Conservation (phyloP, 2,113 vertebrate genomes). For the Budorcas taxicolor region DNA sequence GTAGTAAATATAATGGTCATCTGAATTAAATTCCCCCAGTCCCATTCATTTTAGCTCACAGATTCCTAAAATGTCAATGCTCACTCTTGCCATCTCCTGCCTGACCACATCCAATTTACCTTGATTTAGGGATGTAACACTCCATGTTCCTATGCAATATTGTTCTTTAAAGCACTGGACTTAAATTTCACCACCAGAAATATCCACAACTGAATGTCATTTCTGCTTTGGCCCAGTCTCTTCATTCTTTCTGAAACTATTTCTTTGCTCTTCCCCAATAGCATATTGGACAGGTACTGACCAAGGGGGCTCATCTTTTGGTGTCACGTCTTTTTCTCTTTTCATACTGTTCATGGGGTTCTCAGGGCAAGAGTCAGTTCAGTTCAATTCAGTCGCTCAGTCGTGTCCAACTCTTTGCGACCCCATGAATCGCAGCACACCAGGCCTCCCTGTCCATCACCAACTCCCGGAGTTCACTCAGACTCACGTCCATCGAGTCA, state of each 20-base stretch:
- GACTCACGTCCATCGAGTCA: too few relatives aligned
- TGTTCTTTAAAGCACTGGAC: neutral
- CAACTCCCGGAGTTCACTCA: too few relatives aligned
- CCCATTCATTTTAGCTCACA: neutral
- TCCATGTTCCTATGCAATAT: neutral
- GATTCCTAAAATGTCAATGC: neutral
- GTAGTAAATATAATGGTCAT: neutral
- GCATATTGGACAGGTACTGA: neutral
- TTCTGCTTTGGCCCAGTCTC: neutral
- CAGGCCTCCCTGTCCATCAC: too few relatives aligned
- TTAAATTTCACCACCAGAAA: neutral
- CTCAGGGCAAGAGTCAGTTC: neutral
- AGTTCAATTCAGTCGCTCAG: too few relatives aligned
- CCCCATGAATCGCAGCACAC: too few relatives aligned
- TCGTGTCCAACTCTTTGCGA: too few relatives aligned
- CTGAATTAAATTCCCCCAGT: neutral
- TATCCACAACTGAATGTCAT: neutral
- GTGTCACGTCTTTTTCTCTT: neutral
- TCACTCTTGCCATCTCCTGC: neutral
- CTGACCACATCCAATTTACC: neutral
- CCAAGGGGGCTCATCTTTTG: neutral
- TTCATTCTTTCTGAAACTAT: neutral
- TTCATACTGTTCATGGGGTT: neutral
- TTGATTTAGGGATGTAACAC: neutral
- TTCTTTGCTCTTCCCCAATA: neutral